A percentile compares a stretch with the other conserved stretches of the same genome.
These are phyloP conservation scores for Orientallactaga sibirica DNA, from an alignment of 2,797 vertebrate species.

Conservation along the genomic window DNA sequence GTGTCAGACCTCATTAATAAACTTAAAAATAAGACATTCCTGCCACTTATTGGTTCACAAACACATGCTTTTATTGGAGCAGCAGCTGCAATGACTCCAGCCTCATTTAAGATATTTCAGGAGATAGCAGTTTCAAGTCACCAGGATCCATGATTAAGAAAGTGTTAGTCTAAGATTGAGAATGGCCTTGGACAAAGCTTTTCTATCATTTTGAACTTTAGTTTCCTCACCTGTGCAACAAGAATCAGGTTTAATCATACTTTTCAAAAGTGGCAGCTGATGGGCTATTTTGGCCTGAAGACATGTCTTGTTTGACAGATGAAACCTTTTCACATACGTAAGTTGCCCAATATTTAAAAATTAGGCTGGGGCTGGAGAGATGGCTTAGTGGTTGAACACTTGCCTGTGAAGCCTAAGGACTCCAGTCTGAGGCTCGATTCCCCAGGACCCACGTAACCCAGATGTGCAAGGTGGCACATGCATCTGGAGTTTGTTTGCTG, in stretches of 20 bases:
- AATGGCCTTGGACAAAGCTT: not conserved
- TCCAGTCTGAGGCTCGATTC: too few species aligned
- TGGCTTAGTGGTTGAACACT: too few species aligned
- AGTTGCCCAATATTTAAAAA: constrained; percentile 26
- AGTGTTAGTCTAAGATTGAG: not conserved
- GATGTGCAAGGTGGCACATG: too few species aligned
- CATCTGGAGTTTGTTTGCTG: too few species aligned
- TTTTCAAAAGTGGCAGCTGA: not conserved
- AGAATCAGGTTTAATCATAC: not conserved
- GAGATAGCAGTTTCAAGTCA: not conserved
- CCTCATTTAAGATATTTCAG: not conserved
- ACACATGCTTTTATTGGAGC: not conserved
- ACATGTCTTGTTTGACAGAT: not conserved
- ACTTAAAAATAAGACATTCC: not conserved
- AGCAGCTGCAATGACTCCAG: too few species aligned
- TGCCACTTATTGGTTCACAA: not conserved
- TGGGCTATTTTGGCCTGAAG: not conserved
- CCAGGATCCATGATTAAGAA: not conserved
- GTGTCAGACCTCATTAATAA: not conserved
- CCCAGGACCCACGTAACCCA: too few species aligned
- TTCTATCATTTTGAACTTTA: constrained; percentile 16
- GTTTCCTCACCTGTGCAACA: constrained; percentile 26
- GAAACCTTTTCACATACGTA: not conserved
- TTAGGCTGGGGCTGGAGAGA: too few species aligned
- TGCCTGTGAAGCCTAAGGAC: too few species aligned